phyloP scores from a whole-genome alignment of 2,797 vertebrate genomes.

The Enteromius trimaculatus region DNA sequence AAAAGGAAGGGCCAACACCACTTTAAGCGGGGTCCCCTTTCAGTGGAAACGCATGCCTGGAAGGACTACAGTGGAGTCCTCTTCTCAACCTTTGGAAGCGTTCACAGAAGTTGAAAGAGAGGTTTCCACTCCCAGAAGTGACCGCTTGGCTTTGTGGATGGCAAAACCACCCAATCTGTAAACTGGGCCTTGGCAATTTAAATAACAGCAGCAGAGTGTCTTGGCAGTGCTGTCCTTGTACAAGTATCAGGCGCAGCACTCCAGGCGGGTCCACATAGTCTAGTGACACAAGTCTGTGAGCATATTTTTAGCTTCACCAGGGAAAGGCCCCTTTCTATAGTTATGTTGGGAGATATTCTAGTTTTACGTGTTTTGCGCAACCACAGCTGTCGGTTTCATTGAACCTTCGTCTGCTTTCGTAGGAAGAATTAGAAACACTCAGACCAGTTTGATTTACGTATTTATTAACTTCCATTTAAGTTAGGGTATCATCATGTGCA shows the following conservation, averaged over 20 bases:
- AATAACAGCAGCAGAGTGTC: conserved; percentile 48
- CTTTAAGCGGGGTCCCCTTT: conserved; percentile 51
- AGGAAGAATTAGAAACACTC: conserved; percentile 52
- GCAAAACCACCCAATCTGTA: conserved; percentile 53
- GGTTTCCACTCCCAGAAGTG: conserved; percentile 52
- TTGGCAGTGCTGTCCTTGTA: conserved; percentile 53
- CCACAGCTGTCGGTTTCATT: conserved; percentile 17
- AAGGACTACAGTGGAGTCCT: conserved; percentile 44
- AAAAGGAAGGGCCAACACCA: conserved; percentile 49
- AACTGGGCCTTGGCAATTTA: conserved; percentile 43
- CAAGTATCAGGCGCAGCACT: conserved; percentile 36
- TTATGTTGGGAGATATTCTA: conserved; percentile 55
- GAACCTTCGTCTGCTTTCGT: conserved; percentile 22
- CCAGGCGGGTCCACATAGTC: conserved; percentile 51
- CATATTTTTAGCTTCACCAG: conserved; percentile 58
- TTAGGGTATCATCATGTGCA: conserved; percentile 84
- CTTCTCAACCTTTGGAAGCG: conserved; percentile 35
- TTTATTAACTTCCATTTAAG: conserved; percentile 70
- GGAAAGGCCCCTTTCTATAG: conserved; percentile 53
- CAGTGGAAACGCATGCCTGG: conserved; percentile 46
- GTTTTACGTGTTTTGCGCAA: conserved; percentile 50
- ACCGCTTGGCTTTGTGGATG: conserved; percentile 22
- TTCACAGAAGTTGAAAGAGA: conserved; percentile 36
- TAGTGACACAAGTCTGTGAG: conserved; percentile 48
- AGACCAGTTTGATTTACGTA: conserved; percentile 54